Conservation (phyloP, 1,140 invertebrate genomes). For the Meloidogyne floridensis region DNA sequence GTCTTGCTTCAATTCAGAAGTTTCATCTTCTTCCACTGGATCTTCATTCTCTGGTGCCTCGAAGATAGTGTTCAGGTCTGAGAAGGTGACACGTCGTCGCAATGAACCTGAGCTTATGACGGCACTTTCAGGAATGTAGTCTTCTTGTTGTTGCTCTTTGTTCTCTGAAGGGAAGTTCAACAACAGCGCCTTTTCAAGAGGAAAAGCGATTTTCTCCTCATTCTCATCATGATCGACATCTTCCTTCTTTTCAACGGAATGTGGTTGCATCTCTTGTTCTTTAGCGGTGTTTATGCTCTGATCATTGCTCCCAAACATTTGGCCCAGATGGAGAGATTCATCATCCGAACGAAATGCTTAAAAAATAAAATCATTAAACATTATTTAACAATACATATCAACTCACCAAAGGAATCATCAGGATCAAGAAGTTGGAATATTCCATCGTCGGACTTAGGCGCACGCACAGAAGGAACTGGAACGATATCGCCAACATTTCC, state of each 20-base stretch:
- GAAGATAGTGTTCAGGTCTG: conserved; percentile 2
- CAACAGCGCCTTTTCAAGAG: not conserved
- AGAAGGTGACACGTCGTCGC: not conserved
- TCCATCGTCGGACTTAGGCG: too few relatives aligned
- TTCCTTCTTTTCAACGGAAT: not conserved
- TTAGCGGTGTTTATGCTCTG: not conserved
- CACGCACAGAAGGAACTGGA: too few relatives aligned
- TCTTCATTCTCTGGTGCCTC: not conserved
- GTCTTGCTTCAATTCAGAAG: not conserved
- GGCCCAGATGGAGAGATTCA: too few relatives aligned
- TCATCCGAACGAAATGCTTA: too few relatives aligned
- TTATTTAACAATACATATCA: too few relatives aligned
- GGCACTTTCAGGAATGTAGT: not conserved
- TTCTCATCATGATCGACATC: not conserved
- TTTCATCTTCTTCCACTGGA: not conserved
- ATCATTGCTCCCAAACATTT: not conserved
- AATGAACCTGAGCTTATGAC: not conserved
- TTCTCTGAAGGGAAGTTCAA: not conserved
- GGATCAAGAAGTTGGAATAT: too few relatives aligned
- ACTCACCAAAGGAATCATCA: too few relatives aligned
- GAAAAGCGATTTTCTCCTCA: not conserved
- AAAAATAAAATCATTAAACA: too few relatives aligned
- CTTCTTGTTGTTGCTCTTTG: not conserved
- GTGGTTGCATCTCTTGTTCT: not conserved
- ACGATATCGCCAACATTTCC: too few relatives aligned